Evolutionary conservation across 2,113 vertebrate genomes (phyloP).

Genomic region (Bucco capensis): DNA sequence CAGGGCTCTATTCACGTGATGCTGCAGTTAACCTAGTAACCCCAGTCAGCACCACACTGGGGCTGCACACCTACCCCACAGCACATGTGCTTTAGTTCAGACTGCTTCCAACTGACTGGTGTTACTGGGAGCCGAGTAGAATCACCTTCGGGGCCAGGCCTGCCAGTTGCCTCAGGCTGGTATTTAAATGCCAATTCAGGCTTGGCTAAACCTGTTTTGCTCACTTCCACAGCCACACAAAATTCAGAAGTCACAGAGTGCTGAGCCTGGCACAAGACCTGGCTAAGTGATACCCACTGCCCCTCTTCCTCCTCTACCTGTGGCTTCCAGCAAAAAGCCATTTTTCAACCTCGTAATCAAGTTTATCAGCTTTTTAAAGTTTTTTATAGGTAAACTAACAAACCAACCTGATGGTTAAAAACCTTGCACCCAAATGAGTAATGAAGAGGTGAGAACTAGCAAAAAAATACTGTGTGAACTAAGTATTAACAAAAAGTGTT

Average conservation of each 20-base stretch:
- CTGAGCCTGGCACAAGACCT: neutral
- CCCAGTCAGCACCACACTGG: neutral
- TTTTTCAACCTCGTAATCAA: neutral
- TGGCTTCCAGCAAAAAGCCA: neutral
- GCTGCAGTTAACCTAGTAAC: neutral
- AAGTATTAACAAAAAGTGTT: neutral
- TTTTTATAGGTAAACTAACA: neutral
- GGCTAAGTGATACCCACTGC: neutral
- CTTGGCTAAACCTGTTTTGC: neutral
- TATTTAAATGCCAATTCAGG: neutral
- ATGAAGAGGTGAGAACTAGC: neutral
- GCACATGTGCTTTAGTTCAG: neutral
- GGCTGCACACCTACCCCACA: neutral
- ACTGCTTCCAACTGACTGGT: neutral
- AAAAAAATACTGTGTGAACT: neutral
- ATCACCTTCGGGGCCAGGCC: neutral
- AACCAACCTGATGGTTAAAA: neutral
- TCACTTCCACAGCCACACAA: neutral
- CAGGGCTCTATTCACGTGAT: neutral
- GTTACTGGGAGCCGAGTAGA: accelerated
- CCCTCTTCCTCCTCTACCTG: neutral
- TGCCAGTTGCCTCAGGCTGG: neutral
- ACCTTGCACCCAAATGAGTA: neutral
- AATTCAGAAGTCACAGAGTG: neutral
- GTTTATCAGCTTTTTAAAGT: neutral